A percentile compares a stretch with the other conserved stretches of the same genome.
phyloP scores from a whole-genome alignment of 2,113 vertebrate genomes.

The Brachypodius melanocephalos region DNA sequence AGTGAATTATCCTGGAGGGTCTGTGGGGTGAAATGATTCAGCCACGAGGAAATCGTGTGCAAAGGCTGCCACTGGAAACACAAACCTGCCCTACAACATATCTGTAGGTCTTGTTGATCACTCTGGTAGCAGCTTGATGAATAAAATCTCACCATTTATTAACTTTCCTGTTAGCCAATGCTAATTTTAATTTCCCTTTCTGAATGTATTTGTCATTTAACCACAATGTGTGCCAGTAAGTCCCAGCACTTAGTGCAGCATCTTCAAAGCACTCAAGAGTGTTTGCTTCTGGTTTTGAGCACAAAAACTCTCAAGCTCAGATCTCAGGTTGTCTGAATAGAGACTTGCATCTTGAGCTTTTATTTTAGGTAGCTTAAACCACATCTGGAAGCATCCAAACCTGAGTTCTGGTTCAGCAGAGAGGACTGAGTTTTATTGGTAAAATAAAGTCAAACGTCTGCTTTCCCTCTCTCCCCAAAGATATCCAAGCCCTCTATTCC shows the following conservation, averaged over 20 bases:
- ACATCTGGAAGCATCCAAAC: neutral
- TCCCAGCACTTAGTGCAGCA: neutral
- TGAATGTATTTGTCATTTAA: neutral
- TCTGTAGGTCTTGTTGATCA: neutral
- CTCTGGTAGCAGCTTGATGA: neutral
- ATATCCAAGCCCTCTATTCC: neutral
- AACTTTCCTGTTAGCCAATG: neutral
- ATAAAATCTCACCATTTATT: neutral
- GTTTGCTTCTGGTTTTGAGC: neutral
- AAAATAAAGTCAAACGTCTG: neutral
- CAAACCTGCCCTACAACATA: neutral
- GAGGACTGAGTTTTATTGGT: neutral
- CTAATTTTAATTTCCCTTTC: neutral
- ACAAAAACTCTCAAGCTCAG: neutral
- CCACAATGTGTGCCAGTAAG: neutral
- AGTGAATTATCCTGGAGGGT: fast-evolving
- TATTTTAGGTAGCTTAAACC: neutral
- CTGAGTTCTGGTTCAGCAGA: neutral
- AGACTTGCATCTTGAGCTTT: neutral
- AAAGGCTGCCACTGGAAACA: neutral
- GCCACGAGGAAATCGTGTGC: neutral
- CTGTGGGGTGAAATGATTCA: neutral
- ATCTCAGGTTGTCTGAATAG: neutral
- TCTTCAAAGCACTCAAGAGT: neutral
- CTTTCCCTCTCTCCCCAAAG: neutral